Evolutionary conservation across 2,888 invertebrate species (phyloP), one percentile per base, ranked within the genome.

Genomic region (Acleris holmiana): DNA sequence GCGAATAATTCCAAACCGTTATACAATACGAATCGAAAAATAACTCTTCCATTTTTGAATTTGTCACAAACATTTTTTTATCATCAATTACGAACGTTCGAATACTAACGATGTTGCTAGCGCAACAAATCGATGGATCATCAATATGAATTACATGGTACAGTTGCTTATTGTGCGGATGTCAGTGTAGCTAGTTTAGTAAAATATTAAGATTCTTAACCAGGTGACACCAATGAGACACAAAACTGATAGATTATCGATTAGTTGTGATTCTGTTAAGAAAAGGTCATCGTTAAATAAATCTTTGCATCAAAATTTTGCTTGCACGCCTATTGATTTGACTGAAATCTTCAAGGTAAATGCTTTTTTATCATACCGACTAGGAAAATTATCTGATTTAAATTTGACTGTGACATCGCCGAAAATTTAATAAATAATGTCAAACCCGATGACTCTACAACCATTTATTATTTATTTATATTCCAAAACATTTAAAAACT

Each of bases 61-160:
- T 47, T 53, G 19, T 44, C 35, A 21, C 35, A 29, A 51, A 21
- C 17, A 23, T 55, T 55, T 55, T 55, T 55, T 55, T 19, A 55
- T 55, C 55, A 54, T 54, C 54, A 54, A 55, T 55, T 55, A 44
- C 23, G 21, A 40, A 75, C 71, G 76, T 79, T 76, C 69, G 72
- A 77, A 79, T 77, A 83, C 83, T 82, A 77, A 82, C 82, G 80
- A 77, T 76, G 61, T 54, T 64, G 64, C 58, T 58, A 58, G 49
- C 61, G 72, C 69, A 69, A 60, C 69, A 67, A 61, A 75, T 74
- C 71, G 73, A 68, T 69, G 55, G 62, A 85, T 83, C 88, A 91
- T 91, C 83, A 89, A 91, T 91, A 86, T 76, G 79, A 78, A 90
- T 91, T 90, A 89, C 73, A 88, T 82, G 90, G 77, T 78, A 68